Evolutionary conservation across 2,113 vertebrate genomes (phyloP), one percentile per base, ranked within the genome.

Genomic region (Glaucidium brasilianum): DNA sequence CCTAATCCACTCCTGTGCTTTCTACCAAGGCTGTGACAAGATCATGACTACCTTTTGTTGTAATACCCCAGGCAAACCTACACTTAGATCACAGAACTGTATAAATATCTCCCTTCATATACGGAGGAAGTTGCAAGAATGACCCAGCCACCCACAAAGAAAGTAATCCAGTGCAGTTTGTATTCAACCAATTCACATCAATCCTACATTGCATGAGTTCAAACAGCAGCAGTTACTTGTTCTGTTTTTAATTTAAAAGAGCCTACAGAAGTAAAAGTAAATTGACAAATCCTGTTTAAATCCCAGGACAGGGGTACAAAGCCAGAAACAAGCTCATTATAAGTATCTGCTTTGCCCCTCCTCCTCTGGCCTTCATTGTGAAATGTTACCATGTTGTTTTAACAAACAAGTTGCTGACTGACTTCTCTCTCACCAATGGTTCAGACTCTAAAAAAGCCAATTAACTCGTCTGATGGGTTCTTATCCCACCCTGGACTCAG

Each of bases 391-490:
- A n/a, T n/a, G n/a, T 0, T 2, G 19, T 6, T 16, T 56, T 5
- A 29, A 41, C 0, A 7, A 4, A 47, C 0, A 7, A 4, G 6
- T 6, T 29, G 19, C 13, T 12, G 7, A 18, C 30, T 23, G 39
- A 50, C 29, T 27, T 5, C 5, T 52, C 49, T 63, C 62, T 75
- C 35, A 69, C 4, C 20, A 50, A 22, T 2, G 3, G 22, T 35
- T 63, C 43, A 75, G 37, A 34, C 35, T 22, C 1, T n/a, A 27
- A 39, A 47, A 64, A 69, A 62, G 11, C 23, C 14, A 6, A 39
- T 45, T 26, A 45, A 11, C 8, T 79, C 9, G 14, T 32, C 22
- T 73, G 20, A 30, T 22, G 27, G 17, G 9, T 29, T 78, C 16
- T 49, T 9, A 52, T 5, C 9, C 6, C 2, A 21, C 3, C 17